Conservation (phyloP, 2,888 invertebrate species). For the Dione juno region DNA sequence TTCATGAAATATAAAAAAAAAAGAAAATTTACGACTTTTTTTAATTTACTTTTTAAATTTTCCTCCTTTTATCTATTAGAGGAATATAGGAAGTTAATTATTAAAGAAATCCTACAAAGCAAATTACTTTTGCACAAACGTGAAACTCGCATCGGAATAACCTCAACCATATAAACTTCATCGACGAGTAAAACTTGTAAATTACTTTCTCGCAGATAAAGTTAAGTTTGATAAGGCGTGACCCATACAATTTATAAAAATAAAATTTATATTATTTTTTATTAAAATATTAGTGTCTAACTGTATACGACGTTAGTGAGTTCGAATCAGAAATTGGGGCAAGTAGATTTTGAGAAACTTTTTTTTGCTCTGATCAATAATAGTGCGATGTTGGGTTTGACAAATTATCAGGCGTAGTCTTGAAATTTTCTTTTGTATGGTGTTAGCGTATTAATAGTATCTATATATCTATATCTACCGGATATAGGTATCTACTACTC, state of each 20-base stretch:
- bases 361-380: too few species aligned
- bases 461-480: too few species aligned
- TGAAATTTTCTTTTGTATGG: too few species aligned
- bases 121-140: neutral
- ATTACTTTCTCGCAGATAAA: conserved; percentile 10
- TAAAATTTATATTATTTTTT: neutral
- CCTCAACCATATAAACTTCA: conserved; percentile 13
- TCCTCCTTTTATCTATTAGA: neutral
- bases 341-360: too few species aligned
- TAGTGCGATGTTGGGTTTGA: too few species aligned
- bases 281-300: neutral
- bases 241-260: neutral
- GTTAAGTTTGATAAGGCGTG: neutral
- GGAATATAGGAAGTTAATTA: neutral
- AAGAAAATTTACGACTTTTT: too few species aligned
- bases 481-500: too few species aligned
- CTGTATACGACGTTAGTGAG: too few species aligned
- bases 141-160: conserved; percentile 4
- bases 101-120: conserved; percentile 6
- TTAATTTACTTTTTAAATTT: neutral
- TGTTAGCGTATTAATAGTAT: too few species aligned
- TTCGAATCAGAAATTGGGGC: too few species aligned
- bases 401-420: too few species aligned
- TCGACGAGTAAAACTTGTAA: conserved; percentile 1
- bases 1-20: too few species aligned